Evolutionary conservation across 2,113 vertebrate genomes (phyloP), one percentile per base, ranked within the genome.

Genomic region (Sebastes schlegelii): DNA sequence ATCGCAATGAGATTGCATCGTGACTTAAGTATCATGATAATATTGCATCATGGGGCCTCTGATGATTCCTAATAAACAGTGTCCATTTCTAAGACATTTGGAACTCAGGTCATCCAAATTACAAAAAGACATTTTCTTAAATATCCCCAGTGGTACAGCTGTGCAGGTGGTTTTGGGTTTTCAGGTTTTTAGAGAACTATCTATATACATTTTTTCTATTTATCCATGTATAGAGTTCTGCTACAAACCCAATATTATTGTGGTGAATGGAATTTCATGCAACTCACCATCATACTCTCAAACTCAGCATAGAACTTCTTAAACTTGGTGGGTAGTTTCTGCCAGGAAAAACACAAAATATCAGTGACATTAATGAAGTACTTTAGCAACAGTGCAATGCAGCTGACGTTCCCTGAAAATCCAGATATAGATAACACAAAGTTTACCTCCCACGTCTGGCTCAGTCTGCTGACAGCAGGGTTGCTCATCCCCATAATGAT

Each of bases 261-360:
- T 13, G 34, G 7, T 43, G 46, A 67, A 42, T 2, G 1, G 3
- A 46, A 46, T 62, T 21, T 42, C 17, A 34, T 6, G 8, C 13
- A 69, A 95, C 97, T 97, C 89, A 99, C 98, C 96, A 99, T 97
- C 96, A 99, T 97, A 95, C 96, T 99, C 95, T 99, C 98, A 96
- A 99, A 99, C 92, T 99, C 98, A 1, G 97, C 96, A 67, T 99
- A 99, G 95, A 99, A 99, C 96, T 99, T 99, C 95, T 98, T 99
- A 93, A 99, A 99, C 95, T 99, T 99, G 95, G 97, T 98, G 78
- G 98, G 98, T 83, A 99, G 97, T 96, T 99, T 99, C 98, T 99
- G 95, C 88, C 92, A 93, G 19, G 92, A 77, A 80, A 94, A 52
- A 93, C 92, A 79, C 88, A 84, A 85, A 74, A 73, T 8, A 0